phyloP scores from a whole-genome alignment of 2,113 vertebrate species.

The Malurus melanocephalus region DNA sequence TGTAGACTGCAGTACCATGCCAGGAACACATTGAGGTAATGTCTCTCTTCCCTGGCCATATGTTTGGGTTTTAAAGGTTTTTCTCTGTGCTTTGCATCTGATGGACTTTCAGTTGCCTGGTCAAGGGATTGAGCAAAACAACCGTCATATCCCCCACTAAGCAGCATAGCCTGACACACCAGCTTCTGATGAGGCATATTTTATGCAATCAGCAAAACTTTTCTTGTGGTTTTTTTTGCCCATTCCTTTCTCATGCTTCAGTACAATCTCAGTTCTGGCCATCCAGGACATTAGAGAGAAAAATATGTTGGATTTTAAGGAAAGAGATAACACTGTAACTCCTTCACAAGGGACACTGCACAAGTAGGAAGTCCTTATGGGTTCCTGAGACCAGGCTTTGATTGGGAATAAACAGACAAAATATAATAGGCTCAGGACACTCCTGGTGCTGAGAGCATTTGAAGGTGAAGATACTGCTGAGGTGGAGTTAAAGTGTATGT shows the following conservation, averaged over 20 bases:
- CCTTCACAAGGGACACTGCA: neutral
- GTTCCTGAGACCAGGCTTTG: neutral
- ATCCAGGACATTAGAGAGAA: neutral
- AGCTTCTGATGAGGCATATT: neutral
- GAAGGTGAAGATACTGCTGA: neutral
- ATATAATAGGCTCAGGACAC: neutral
- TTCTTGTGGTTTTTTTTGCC: neutral
- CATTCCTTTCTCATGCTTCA: neutral
- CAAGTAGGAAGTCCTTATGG: fast-evolving
- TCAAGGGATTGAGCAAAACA: neutral
- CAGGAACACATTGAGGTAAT: neutral
- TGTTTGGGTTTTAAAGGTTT: neutral
- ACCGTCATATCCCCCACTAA: neutral
- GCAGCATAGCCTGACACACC: neutral
- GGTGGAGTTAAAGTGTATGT: neutral
- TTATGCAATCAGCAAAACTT: neutral
- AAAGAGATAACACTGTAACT: neutral
- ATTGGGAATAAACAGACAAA: neutral
- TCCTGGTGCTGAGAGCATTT: neutral
- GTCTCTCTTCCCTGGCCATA: neutral
- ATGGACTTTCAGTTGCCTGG: neutral
- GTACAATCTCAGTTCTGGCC: neutral
- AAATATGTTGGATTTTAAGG: neutral
- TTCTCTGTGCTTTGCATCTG: neutral
- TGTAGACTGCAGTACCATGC: neutral